These are phyloP conservation scores for Heliconius nattereri DNA, from an alignment of 1,140 invertebrate species.

Conservation along the genomic window DNA sequence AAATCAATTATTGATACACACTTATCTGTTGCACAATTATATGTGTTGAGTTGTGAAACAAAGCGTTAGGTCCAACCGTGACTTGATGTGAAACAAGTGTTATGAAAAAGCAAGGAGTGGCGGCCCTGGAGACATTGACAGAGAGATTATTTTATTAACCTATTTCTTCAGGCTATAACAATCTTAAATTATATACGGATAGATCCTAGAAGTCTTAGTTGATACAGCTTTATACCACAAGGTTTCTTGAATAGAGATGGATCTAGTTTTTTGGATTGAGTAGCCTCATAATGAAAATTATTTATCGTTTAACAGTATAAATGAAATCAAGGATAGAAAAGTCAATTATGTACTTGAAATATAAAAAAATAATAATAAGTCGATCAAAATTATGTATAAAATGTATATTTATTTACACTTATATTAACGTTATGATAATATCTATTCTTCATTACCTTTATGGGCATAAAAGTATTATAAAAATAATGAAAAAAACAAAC, in stretches of 20 bases:
- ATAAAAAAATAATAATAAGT: too few relatives aligned
- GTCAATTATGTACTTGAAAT: too few relatives aligned
- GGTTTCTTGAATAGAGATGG: too few relatives aligned
- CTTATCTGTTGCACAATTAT: slow-evolving; percentile 45
- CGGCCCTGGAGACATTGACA: slow-evolving; percentile 28
- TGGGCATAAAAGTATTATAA: background rate
- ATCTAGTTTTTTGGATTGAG: too few relatives aligned
- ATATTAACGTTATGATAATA: background rate
- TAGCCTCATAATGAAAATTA: too few relatives aligned
- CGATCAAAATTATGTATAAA: too few relatives aligned
- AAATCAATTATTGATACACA: slow-evolving; percentile 44
- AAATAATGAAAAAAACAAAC: background rate
- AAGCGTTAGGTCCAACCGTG: slow-evolving; percentile 49
- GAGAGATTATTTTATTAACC: slow-evolving; percentile 36
- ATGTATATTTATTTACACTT: too few relatives aligned
- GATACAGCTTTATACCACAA: too few relatives aligned
- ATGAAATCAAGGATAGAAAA: too few relatives aligned
- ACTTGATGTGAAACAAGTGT: slow-evolving; percentile 43
- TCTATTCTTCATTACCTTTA: background rate
- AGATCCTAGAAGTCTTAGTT: background rate
- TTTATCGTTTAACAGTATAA: too few relatives aligned
- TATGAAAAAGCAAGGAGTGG: slow-evolving; percentile 46
- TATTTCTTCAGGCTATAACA: background rate
- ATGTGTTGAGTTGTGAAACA: slow-evolving; percentile 56
- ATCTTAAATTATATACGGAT: background rate